Percentiles rank a stretch among this genome's conserved stretches.
phyloP scores from a whole-genome alignment of 2,888 invertebrate genomes.

The Ellobium chinense region DNA sequence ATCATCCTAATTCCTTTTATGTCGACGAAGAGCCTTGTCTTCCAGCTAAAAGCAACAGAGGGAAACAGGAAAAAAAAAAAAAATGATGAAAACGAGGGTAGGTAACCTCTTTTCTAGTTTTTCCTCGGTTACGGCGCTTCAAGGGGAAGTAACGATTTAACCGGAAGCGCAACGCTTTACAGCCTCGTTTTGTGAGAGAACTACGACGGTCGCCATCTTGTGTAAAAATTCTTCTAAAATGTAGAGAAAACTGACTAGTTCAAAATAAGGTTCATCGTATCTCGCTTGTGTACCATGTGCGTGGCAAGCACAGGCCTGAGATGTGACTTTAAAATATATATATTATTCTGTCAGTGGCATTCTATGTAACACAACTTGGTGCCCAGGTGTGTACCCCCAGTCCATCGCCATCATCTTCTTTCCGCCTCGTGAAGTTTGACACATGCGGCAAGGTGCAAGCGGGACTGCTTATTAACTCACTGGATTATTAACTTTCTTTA shows the following conservation, averaged over 20 bases:
- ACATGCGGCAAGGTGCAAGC: too few species aligned
- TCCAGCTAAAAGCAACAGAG: too few species aligned
- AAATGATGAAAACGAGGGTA: not conserved
- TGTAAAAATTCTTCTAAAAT: slow-evolving; percentile 35
- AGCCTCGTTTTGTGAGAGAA: slow-evolving; percentile 65
- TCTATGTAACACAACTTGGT: not conserved
- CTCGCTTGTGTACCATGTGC: slow-evolving; percentile 22
- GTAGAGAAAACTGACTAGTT: slow-evolving; percentile 24
- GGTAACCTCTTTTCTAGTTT: not conserved
- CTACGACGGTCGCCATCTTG: slow-evolving; percentile 68
- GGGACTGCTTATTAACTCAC: too few species aligned
- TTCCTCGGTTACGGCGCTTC: not conserved
- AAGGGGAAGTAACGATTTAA: slow-evolving; percentile 51
- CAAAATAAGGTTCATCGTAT: slow-evolving; percentile 5
- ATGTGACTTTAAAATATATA: slow-evolving; percentile 23
- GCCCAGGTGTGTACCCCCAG: not conserved
- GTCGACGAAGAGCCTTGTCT: too few species aligned
- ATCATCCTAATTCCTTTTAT: too few species aligned
- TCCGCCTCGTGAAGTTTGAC: too few species aligned
- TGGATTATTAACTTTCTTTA: not conserved
- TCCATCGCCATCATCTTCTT: too few species aligned
- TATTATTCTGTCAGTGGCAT: slow-evolving; percentile 9
- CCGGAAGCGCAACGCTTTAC: slow-evolving; percentile 37
- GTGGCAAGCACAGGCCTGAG: slow-evolving; percentile 33
- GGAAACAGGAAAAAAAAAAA: too few species aligned